Evolutionary conservation across 2,797 vertebrate genomes (phyloP).

Genomic region (Melanotaenia trifasciata): DNA sequence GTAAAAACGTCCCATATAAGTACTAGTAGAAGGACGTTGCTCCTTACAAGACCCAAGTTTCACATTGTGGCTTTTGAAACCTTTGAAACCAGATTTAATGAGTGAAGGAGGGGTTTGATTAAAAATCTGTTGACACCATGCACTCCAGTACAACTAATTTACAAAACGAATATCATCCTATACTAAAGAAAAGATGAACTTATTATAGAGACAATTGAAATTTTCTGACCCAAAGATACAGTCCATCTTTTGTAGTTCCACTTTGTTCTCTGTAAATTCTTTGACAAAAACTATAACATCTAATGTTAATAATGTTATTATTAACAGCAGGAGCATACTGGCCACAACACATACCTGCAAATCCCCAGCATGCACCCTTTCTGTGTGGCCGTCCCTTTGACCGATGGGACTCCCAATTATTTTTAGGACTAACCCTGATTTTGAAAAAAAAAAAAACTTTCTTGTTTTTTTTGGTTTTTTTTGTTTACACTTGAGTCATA

Average conservation of each 20-base stretch:
- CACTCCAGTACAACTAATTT: too few relatives aligned
- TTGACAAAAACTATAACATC: not conserved
- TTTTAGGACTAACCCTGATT: too few relatives aligned
- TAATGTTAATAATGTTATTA: too few relatives aligned
- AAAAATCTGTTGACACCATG: not conserved
- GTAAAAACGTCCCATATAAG: not conserved
- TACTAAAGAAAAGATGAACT: too few relatives aligned
- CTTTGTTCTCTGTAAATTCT: not conserved
- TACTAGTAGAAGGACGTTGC: not conserved
- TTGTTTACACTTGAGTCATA: not conserved
- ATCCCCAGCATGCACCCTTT: too few relatives aligned
- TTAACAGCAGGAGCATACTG: too few relatives aligned
- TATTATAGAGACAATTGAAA: too few relatives aligned
- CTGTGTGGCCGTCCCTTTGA: too few relatives aligned
- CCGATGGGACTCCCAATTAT: not conserved
- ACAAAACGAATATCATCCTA: too few relatives aligned
- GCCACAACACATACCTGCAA: too few relatives aligned
- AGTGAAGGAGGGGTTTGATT: not conserved
- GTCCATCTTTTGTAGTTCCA: not conserved
- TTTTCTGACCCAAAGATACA: not conserved
- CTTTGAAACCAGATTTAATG: not conserved
- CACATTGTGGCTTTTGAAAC: not conserved
- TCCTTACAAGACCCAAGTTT: not conserved
- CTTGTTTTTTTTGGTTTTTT: not conserved
- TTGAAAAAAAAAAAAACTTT: not conserved